Base-by-base conservation (phyloP, 92 coral and sea anemone genomes). In the Pocillopora grandis region DNA sequence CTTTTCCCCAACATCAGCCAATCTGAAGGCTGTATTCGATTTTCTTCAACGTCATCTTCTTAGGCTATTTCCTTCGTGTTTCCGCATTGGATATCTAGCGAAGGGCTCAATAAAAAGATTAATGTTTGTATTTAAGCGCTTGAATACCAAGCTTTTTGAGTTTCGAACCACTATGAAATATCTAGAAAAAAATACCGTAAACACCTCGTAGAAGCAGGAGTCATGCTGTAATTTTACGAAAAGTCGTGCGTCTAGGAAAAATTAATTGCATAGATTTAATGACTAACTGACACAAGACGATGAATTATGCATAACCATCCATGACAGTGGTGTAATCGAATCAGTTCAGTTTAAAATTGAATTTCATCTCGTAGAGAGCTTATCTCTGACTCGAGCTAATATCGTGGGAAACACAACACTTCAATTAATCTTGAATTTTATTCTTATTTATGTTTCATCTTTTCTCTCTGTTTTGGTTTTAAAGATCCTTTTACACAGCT, bases 291-390 rank as follows among this genome's bases (percentile, higher is more conserved):
- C 20, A 23, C 16, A 10, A 17, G 65, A 69, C 21, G n/a, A 2
- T 80, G 49, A 67, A 81, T 81, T 81, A 81, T 70, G 73, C 56
- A 81, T 81, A 75, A 33, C 7, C 56, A 80, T 79, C 67, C 67
- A 67, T 60, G 84, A 67, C 64, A 0, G 19, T 57, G 19, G 58
- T 21, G 58, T 70, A 81, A 81, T 81, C 66, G 12, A 81, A 81
- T 71, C 66, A 81, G 13, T 59, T 59, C 85, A 60, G 52, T 81
- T 81, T 71, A 19, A 20, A 52, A 80, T 64, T 52, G 63, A 79
- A 55, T 65, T 79, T 79, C 69, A 60, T n/a, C 56, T 81, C 35
- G 59, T 33, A 16, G 16, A 42, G 35, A 58, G 23, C 66, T 52
- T 20, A 81, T 70, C 42, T n/a, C 16, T 81, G 58, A 56, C n/a